Conservation (phyloP, 2,888 invertebrate genomes). For the Lysandra coridon region DNA sequence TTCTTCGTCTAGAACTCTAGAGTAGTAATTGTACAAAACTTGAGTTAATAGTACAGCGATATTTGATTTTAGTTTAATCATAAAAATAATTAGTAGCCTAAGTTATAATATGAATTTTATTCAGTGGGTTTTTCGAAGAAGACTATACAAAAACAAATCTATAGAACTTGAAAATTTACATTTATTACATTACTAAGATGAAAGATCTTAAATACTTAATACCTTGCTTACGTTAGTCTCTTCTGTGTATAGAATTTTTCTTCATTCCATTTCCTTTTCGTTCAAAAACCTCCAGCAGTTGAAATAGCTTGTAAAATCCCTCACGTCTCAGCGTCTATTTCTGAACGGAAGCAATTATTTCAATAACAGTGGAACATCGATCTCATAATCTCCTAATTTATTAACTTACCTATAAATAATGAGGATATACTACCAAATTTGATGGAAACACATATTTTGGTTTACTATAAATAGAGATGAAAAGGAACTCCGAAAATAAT, state of each 20-base stretch:
- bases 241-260: neutral
- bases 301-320: neutral
- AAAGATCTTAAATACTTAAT: neutral
- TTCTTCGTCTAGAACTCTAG: too few relatives aligned
- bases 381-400: slow-evolving; percentile 12
- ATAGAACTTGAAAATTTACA: too few relatives aligned
- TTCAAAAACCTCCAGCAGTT: neutral
- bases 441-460: neutral
- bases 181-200: too few relatives aligned
- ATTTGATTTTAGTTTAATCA: too few relatives aligned
- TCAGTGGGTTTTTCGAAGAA: too few relatives aligned
- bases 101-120: too few relatives aligned
- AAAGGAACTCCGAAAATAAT: neutral
- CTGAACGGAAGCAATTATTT: slow-evolving; percentile 13
- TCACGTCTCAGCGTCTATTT: neutral
- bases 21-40: neutral
- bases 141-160: too few relatives aligned
- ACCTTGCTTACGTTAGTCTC: too few relatives aligned
- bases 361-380: slow-evolving; percentile 1
- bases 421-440: neutral
- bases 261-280: neutral
- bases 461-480: neutral
- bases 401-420: neutral
- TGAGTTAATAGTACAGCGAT: too few relatives aligned
- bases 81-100: too few relatives aligned